Evolutionary conservation across 2,888 invertebrate species (phyloP), one percentile per base, ranked within the genome.

Genomic region (Resseliella maxima): DNA sequence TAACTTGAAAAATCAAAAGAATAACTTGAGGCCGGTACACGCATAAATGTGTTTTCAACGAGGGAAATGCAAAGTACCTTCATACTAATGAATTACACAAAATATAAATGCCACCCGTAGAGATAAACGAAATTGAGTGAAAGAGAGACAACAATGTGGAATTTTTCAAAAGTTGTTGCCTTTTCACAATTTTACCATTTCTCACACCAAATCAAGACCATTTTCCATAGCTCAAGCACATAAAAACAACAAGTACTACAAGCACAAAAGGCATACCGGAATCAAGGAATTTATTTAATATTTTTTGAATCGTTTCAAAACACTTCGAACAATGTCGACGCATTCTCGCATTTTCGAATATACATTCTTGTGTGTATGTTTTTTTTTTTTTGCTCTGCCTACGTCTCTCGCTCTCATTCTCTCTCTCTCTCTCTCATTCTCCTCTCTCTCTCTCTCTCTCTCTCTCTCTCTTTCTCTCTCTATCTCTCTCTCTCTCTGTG

Each of bases 21-120:
- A 59, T 59, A 59, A 59, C 59, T 59, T 59, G 21, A 24, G 27
- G 5, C 27, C 24, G 27, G n/a, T 24, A n/a, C n/a, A 27, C 59
- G 59, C 59, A 59, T 59, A 59, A 27, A 59, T 59, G 27, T 59
- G 59, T 24, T 59, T 59, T 59, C 24, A 27, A 59, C 59, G 59
- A 24, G n/a, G 12, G 59, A 59, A 59, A 59, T 59, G 59, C 27
- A 24, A 59, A 59, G 24, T 59, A 59, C 59, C 59, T 59, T 59
- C 59, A 27, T 59, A 59, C 59, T 59, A 59, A 59, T 59, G 59
- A 59, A 59, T 59, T 59, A 59, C 59, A 59, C 12, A 59, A 59
- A 59, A 59, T 12, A 50, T 12, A 50, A n/a, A n/a, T n/a, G n/a
- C n/a, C n/a, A n/a, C n/a, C n/a, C n/a, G n/a, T 50, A n/a, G 59